A percentile compares a stretch with the other conserved stretches of the same genome.
phyloP scores from a whole-genome alignment of 2,797 vertebrate genomes.

The Diceros bicornis region DNA sequence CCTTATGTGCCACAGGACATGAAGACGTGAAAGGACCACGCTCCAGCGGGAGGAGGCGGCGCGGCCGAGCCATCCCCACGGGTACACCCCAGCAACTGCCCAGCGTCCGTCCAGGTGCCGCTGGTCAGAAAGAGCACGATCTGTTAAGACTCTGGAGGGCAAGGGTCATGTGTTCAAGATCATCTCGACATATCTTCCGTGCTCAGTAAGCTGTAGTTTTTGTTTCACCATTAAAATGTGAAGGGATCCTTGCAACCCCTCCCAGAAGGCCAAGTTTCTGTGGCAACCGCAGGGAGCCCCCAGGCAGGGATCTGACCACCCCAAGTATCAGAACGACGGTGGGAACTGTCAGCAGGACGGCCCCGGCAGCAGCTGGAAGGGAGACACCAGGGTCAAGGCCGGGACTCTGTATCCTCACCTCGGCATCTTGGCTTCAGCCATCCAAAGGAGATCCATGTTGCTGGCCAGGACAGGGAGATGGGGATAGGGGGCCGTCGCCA shows the following conservation, averaged over 20 bases:
- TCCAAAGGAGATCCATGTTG: conserved; percentile 99
- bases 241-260: not conserved
- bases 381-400: not conserved
- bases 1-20: not conserved
- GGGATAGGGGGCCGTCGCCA: conserved; percentile 91
- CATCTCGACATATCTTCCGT: not conserved
- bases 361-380: not conserved
- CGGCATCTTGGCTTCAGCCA: conserved; percentile 98
- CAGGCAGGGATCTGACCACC: not conserved
- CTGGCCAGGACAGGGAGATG: conserved; percentile 97
- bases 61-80: fast-evolving
- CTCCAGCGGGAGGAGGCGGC: not conserved
- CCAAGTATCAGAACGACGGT: not conserved
- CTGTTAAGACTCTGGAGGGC: not conserved
- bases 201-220: not conserved
- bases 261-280: not conserved
- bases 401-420: conserved; percentile 88
- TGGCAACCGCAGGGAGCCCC: not conserved
- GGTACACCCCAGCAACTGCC: not conserved
- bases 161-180: not conserved
- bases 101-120: fast-evolving
- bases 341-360: not conserved
- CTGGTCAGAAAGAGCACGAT: not conserved
- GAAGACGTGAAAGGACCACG: not conserved
- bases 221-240: not conserved